Conservation (phyloP, 2,888 invertebrate species). For the Trilocha varians region DNA sequence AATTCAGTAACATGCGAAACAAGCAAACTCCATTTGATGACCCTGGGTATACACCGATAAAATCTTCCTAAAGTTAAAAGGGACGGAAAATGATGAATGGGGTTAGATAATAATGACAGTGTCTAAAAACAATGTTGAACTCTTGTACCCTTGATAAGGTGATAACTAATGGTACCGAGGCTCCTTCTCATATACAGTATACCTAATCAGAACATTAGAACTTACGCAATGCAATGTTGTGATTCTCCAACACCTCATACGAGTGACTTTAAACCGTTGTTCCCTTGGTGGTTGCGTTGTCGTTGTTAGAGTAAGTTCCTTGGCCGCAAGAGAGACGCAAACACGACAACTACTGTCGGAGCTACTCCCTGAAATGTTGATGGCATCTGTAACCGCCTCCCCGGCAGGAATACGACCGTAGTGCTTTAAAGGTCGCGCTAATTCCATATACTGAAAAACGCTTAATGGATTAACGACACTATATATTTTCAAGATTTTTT, state of each 20-base stretch:
- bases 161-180: no score
- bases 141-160: no score
- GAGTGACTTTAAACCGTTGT: conserved; percentile 91
- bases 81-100: no score
- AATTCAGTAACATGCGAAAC: no score
- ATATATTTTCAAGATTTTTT: background rate
- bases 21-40: no score
- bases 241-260: conserved; percentile 98
- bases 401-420: conserved; percentile 86
- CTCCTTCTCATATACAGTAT: no score
- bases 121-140: no score
- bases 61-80: no score
- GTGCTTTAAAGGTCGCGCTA: conserved; percentile 86
- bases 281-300: conserved; percentile 79
- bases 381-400: conserved; percentile 49
- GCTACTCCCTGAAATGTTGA: conserved; percentile 30
- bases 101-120: no score
- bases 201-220: no score
- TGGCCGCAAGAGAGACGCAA: conserved; percentile 87
- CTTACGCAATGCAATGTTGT: conserved; percentile 85
- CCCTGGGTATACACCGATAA: no score
- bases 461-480: background rate
- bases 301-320: conserved; percentile 85
- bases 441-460: conserved; percentile 82
- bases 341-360: conserved; percentile 36